phyloP scores from a whole-genome alignment of 1,140 invertebrate genomes.

The Drosophila sp. region DNA sequence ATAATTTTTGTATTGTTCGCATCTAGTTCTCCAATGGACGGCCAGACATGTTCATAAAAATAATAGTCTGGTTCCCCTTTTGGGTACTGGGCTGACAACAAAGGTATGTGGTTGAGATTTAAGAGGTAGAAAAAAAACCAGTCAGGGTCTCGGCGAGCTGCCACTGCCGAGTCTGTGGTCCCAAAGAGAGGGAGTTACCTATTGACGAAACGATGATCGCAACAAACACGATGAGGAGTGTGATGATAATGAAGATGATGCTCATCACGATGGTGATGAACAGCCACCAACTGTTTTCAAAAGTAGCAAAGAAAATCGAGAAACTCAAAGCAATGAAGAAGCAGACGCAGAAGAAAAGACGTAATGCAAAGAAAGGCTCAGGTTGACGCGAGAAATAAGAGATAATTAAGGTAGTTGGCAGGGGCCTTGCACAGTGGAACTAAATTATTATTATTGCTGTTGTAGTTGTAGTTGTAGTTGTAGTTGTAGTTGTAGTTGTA shows the following conservation, averaged over 20 bases:
- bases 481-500: conserved; percentile 35
- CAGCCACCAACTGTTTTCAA: conserved; percentile 53
- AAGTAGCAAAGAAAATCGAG: conserved; percentile 61
- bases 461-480: conserved; percentile 22
- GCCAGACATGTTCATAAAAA: too few species aligned
- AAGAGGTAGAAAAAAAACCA: conserved; percentile 38
- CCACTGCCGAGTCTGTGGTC: conserved; percentile 27
- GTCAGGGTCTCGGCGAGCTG: conserved; percentile 42
- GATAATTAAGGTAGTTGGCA: conserved; percentile 49
- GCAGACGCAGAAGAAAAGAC: conserved; percentile 20
- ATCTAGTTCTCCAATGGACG: too few species aligned
- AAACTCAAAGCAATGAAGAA: conserved; percentile 48
- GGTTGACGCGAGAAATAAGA: conserved; percentile 21
- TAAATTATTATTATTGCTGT: conserved; percentile 67
- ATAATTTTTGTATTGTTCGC: too few species aligned
- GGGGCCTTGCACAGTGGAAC: conserved; percentile 71
- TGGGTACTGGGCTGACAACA: conserved; percentile 26
- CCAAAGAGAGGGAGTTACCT: conserved; percentile 51
- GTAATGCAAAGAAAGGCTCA: conserved; percentile 30
- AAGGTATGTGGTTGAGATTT: conserved; percentile 60
- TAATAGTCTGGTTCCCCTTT: too few species aligned
- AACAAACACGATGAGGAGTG: conserved; percentile 24
- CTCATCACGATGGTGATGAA: conserved; percentile 47
- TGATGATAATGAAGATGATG: conserved; percentile 21
- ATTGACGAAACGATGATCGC: conserved; percentile 34